Conservation (phyloP, 2,113 vertebrate genomes). For the Anser brachyrhynchus region DNA sequence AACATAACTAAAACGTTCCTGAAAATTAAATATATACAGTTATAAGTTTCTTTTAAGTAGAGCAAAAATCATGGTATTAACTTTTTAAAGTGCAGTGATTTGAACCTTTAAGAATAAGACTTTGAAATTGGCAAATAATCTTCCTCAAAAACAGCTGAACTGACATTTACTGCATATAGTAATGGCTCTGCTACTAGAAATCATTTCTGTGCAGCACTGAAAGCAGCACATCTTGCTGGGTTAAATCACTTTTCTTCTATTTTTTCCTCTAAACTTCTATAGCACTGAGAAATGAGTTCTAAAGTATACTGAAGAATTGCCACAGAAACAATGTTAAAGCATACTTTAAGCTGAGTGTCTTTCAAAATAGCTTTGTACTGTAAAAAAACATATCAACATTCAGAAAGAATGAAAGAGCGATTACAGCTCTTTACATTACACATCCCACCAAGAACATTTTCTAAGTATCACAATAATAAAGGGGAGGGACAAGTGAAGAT, state of each 20-base stretch:
- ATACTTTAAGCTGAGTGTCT: slow-evolving; percentile 8
- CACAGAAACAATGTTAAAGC: slow-evolving; percentile 24
- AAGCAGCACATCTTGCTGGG: neutral
- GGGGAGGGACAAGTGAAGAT: neutral
- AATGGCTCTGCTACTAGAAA: slow-evolving; percentile 12
- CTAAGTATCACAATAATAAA: neutral
- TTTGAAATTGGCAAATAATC: neutral
- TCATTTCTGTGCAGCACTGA: neutral
- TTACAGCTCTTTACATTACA: neutral
- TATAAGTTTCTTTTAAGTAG: neutral
- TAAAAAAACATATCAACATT: neutral
- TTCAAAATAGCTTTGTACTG: slow-evolving; percentile 1
- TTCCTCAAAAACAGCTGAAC: neutral
- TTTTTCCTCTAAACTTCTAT: neutral
- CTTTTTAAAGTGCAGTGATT: neutral
- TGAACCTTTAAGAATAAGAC: neutral
- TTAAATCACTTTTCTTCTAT: slow-evolving; percentile 16
- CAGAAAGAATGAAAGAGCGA: neutral
- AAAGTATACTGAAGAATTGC: neutral
- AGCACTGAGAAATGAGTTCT: neutral
- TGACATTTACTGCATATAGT: neutral
- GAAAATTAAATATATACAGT: slow-evolving; percentile 1
- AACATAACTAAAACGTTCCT: slow-evolving; percentile 98
- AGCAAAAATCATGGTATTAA: neutral
- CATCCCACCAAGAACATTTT: neutral